Percentiles rank a stretch among this genome's conserved stretches.
These are phyloP conservation scores for Acanthosepion esculentum DNA, from an alignment of 2,888 invertebrate genomes.

Conservation along the genomic window DNA sequence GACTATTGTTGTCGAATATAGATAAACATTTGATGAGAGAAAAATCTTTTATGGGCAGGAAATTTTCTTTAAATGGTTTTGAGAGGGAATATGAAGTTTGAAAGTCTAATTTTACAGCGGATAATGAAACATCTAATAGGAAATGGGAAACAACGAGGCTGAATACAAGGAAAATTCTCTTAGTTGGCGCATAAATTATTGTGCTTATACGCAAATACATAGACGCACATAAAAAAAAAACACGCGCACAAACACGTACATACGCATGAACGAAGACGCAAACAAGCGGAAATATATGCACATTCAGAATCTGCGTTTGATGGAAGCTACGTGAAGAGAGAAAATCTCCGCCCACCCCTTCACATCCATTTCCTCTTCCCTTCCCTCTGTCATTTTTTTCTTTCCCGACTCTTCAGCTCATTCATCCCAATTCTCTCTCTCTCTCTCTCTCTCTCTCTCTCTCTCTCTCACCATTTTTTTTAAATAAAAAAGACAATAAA, in stretches of 20 bases:
- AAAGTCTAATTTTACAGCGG: background rate
- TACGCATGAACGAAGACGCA: background rate
- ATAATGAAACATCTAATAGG: background rate
- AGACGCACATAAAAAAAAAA: background rate
- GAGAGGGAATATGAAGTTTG: background rate
- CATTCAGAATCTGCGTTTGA: conserved; percentile 36
- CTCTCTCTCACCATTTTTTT: background rate
- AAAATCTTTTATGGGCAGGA: too few species aligned
- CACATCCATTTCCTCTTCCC: background rate
- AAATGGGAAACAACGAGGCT: background rate
- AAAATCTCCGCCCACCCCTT: background rate
- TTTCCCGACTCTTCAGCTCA: too few species aligned
- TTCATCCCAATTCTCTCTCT: background rate
- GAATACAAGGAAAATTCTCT: background rate
- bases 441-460: background rate
- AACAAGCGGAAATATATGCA: background rate
- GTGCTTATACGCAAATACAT: background rate
- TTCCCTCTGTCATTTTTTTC: background rate
- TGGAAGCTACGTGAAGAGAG: background rate
- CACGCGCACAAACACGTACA: background rate
- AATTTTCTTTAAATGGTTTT: too few species aligned
- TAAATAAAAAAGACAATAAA: background rate
- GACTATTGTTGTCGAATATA: too few species aligned
- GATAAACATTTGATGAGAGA: too few species aligned
- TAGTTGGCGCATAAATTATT: background rate